Base-by-base conservation (phyloP, 1,140 invertebrate genomes). In the Idris sp. region DNA sequence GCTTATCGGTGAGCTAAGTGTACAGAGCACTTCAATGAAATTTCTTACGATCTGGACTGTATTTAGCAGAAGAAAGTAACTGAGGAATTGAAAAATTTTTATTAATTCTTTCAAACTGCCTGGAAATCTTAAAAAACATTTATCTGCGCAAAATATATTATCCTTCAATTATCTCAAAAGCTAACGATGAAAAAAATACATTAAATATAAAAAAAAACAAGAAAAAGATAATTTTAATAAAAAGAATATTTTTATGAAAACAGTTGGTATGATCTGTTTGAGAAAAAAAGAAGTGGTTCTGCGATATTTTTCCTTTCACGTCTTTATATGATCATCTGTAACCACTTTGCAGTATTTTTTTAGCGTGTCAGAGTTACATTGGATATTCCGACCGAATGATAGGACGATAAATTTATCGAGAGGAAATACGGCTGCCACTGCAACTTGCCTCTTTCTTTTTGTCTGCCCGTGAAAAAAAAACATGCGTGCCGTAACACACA, bases 361-460 rank as follows among this genome's bases (percentile, higher is more conserved):
- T 46, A 38, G 15, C 19, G 25, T 33, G 33, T 74, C 56, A 46
- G 22, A 26, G 38, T 30, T 22, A 35, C 64, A 74, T 77, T 74
- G 75, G 69, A 74, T 69, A 77, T 77, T 74, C 69, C 64, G 16
- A 43, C 28, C 64, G 69, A 74, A 74, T 48, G 58, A 53, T 67
- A 36, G 58, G 25, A 59, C 74, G 75, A 77, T 77, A 77, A 77
- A 77, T 77, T 69, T 68, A 77, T 74, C 75, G 44, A 41, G 28
- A 64, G 69, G 59, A 77, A 77, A 73, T 77, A 74, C 73, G 62
- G 58, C 74, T 77, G 75, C 75, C 64, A 61, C 64, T 51, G 44
- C 38, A 30, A 67, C 40, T 53, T 64, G n/a, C 25, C 28, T 26
- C 38, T 49, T 67, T 64, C 58, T 74, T 62, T 59, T 46, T 31